Base-by-base conservation (phyloP, 64 coral and sea anemone species). In the Pocillopora verrucosa region DNA sequence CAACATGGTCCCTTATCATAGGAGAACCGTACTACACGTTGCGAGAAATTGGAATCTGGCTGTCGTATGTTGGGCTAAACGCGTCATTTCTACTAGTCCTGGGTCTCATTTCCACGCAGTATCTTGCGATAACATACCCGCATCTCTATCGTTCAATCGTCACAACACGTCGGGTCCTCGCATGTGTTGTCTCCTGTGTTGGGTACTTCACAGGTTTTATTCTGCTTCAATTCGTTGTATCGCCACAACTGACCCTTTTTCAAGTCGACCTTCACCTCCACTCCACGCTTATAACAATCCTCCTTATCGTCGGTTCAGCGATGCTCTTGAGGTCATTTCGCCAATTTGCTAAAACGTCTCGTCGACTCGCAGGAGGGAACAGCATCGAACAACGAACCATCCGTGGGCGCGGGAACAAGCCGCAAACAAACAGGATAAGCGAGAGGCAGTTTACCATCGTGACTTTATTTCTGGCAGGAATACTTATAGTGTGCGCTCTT, bases 11-110 rank as follows among this genome's bases (percentile, higher is more conserved):
- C 11, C 10, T 63, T 41, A 36, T 10, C 3, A 58, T 74, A 4
- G 20, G 22, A 19, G n/a, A 84, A 20, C 89, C 89, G 60, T 86
- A 91, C 73, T 30, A 82, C 6, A 86, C 9, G 9, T 67, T 85
- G 35, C 19, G n/a, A 5, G 6, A 14, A 11, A 30, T 84, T 67
- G 89, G 89, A 11, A 58, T 13, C 57, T 17, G 83, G 15, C 61
- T 86, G 15, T 85, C 89, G 5, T 84, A 12, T n/a, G 89, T 91
- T 59, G 89, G 59, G 30, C 59, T 91, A 30, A 91, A 84, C 36
- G 12, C 80, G 16, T 91, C 89, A 15, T 91, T 91, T 74, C 59
- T 91, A 36, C 60, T 91, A 22, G 73, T 86, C 56, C 59, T 86
- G 45, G 89, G 72, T 34, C 59, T 91, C 17, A 76, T 76, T 30